Conservation (phyloP, 2,113 vertebrate species). For the Buteo buteo region DNA sequence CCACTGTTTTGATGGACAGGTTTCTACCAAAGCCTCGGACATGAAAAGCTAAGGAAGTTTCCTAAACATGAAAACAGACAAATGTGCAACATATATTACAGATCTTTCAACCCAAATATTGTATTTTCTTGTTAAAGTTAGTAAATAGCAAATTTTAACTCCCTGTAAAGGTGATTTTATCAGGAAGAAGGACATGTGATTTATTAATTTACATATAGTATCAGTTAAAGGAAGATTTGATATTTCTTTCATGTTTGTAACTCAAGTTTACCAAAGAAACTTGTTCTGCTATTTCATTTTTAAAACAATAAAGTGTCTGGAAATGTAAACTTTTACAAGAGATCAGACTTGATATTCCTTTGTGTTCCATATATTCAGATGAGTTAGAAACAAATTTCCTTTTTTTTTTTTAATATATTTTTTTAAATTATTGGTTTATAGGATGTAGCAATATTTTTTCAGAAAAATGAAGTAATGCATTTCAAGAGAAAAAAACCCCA, state of each 20-base stretch:
- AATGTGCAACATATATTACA: no score
- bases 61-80: background rate
- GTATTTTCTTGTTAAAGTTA: background rate
- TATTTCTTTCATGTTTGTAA: background rate
- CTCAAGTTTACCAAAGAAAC: background rate
- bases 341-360: background rate
- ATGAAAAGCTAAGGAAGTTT: background rate
- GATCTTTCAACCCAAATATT: background rate
- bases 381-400: background rate
- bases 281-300: background rate
- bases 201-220: background rate
- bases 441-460: background rate
- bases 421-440: background rate
- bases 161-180: background rate
- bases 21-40: background rate
- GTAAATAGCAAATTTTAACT: background rate
- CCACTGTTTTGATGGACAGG: background rate
- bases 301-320: background rate
- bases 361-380: background rate
- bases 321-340: background rate
- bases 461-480: background rate
- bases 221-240: background rate
- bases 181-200: background rate
- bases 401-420: background rate
- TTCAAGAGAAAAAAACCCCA: background rate